Evolutionary conservation across 2,113 vertebrate species (phyloP), one percentile per base, ranked within the genome.

Genomic region (Perca schrenkii): DNA sequence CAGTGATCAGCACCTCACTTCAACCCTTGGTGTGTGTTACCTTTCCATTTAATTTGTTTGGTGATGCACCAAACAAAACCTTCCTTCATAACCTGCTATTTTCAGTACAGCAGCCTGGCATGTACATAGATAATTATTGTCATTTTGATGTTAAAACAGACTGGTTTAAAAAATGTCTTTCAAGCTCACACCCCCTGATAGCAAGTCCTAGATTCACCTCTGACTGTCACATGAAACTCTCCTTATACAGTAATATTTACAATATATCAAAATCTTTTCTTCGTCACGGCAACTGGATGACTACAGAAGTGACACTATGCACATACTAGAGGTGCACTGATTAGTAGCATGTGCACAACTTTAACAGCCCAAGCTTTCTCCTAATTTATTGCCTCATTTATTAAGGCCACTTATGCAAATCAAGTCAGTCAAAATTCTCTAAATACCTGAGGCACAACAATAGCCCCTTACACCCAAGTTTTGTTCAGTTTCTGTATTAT

Each of bases 121-220:
- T 1, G 8, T 57, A 52, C 61, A 89, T 74, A 50, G 76, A 89
- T 90, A 90, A 86, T 88, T 85, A 54, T 89, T 86, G 78, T 83
- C 47, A 71, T 79, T 77, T 79, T 68, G 62, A 90, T 83, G 75
- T 79, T 82, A 77, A 71, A 86, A 77, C 62, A 68, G 62, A 49
- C n/a, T 31, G 50, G 25, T 63, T 83, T 79, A 64, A 84, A 86
- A 86, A 85, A 57, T 62, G 49, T 77, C 56, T 86, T 89, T 89
- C 53, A 88, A 79, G 36, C 84, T 56, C 2, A 0, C 52, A 65
- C 56, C 53, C 19, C 15, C 16, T 50, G 36, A 64, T 74, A n/a
- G 1, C 31, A 19, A 72, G 46, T 58, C 66, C 84, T 34, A 67
- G 70, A 78, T 88, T 84, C 52, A 79, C 71, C 78, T 79, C 2